Conservation (phyloP, 2,888 invertebrate genomes). For the Silvanus unidentatus region DNA sequence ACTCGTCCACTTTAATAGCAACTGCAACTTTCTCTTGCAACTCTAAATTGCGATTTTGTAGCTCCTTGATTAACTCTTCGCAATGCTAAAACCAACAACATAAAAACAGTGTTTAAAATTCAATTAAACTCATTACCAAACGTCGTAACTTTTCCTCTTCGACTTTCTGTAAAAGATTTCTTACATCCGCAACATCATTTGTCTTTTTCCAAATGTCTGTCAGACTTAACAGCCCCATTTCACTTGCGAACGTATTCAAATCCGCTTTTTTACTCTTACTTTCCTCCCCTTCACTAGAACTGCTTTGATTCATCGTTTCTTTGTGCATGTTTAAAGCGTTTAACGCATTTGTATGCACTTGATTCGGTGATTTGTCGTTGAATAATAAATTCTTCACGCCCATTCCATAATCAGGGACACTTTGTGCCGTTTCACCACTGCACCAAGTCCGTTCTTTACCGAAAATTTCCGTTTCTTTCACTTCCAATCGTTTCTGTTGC, state of each 20-base stretch:
- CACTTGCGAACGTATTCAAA: conserved; percentile 17
- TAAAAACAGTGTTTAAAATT: too few species aligned
- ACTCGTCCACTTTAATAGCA: conserved; percentile 68
- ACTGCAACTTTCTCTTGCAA: conserved; percentile 75
- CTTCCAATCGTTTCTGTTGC: conserved; percentile 9
- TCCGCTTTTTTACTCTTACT: conserved; percentile 4
- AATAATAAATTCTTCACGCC: conserved; percentile 35
- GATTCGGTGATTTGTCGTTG: conserved; percentile 3
- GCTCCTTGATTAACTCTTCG: conserved; percentile 66
- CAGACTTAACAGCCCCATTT: conserved; percentile 45
- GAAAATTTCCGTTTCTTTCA: conserved; percentile 10
- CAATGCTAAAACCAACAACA: conserved; percentile 54
- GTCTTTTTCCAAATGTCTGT: conserved; percentile 58
- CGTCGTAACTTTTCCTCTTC: conserved; percentile 73
- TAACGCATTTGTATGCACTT: conserved; percentile 29
- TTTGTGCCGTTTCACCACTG: conserved; percentile 38
- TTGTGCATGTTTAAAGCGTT: conserved; percentile 30
- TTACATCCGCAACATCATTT: conserved; percentile 16
- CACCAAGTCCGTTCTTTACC: conserved; percentile 27
- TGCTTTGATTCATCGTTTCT: conserved; percentile 20
- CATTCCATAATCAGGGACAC: conserved; percentile 41
- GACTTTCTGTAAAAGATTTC: conserved; percentile 46
- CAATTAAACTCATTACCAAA: conserved; percentile 2
- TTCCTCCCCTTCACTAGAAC: conserved; percentile 5
- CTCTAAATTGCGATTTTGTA: conserved; percentile 68